Evolutionary conservation across 2,797 vertebrate species (phyloP), one percentile per base, ranked within the genome.

Genomic region (Spinibarbus caldwelli): DNA sequence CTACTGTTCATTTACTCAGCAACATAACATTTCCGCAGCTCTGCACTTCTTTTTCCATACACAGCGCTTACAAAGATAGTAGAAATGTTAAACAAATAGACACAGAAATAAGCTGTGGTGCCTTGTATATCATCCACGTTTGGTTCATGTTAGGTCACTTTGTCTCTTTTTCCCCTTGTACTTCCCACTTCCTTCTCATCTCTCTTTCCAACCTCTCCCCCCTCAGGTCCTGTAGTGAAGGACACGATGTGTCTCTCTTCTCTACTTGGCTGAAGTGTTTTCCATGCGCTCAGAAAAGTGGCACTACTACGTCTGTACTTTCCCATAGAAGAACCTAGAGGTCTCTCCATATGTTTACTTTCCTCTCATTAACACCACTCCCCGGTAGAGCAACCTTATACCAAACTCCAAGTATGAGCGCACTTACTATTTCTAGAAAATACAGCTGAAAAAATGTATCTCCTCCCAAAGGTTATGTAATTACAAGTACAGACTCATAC

Each of bases 401-500:
- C 86, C 80, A 87, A 80, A 26, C 78, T 83, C 26, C 2, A 81
- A 87, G 89, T 90, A 91, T 86, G 87, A 91, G 86, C 82, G 43
- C 21, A 41, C 75, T 64, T 89, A 62, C 92, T 94, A 93, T 94
- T 94, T 93, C 89, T 64, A 91, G 91, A 90, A 75, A 34, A 43
- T 83, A 87, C 64, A 68, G 54, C 41, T 85, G 34, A 85, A 89
- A 80, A 89, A 80, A 90, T 84, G 85, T 86, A 86, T 71, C 90
- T 91, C 89, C 91, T 92, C 89, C 90, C 87, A 92, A 89, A 31
- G 52, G 49, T 93, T 93, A 91, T 92, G 93, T 86, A 92, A 92
- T 91, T 71, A 75, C 87, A 90, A 92, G 91, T 78, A 89, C 83
- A 57, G 85, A 78, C 87, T 86, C 57, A 93, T 91, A 89, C 85